A percentile compares a stretch with the other conserved stretches of the same genome.
Conservation (phyloP, 1,140 invertebrate genomes). For the Ceratina japonica region DNA sequence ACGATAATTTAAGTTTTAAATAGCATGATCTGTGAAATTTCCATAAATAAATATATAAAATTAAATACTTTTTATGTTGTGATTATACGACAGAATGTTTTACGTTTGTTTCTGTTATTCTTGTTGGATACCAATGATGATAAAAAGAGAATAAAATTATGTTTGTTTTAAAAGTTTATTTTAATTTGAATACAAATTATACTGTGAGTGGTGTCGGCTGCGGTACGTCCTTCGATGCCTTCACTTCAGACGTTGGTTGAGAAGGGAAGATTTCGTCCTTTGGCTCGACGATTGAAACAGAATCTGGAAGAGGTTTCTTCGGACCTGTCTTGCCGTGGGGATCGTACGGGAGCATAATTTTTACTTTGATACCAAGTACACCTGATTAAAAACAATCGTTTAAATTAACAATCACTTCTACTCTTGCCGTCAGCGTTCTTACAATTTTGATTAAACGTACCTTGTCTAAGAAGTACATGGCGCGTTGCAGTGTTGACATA, state of each 20-base stretch:
- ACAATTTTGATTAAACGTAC: conserved; percentile 72
- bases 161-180: conserved; percentile 51
- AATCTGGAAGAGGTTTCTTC: conserved; percentile 97
- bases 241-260: conserved; percentile 83
- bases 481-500: conserved; percentile 99
- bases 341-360: conserved; percentile 99
- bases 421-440: not conserved
- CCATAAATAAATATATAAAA: conserved; percentile 39
- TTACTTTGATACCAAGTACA: conserved; percentile 95
- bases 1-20: too few relatives aligned
- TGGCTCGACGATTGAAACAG: conserved; percentile 96
- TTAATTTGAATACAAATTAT: conserved; percentile 50
- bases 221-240: conserved; percentile 78
- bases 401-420: not conserved
- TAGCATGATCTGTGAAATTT: conserved; percentile 24
- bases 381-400: conserved; percentile 66
- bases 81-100: not conserved
- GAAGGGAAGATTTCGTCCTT: conserved; percentile 89
- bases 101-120: conserved; percentile 3
- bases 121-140: not conserved
- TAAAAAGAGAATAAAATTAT: conserved; percentile 16
- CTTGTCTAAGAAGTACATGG: conserved; percentile 98
- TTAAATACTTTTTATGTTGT: not conserved
- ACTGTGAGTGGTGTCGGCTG: conserved; percentile 61
- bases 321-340: conserved; percentile 98